These are phyloP conservation scores for Centrocercus urophasianus DNA, from an alignment of 2,113 vertebrate species.

Conservation along the genomic window DNA sequence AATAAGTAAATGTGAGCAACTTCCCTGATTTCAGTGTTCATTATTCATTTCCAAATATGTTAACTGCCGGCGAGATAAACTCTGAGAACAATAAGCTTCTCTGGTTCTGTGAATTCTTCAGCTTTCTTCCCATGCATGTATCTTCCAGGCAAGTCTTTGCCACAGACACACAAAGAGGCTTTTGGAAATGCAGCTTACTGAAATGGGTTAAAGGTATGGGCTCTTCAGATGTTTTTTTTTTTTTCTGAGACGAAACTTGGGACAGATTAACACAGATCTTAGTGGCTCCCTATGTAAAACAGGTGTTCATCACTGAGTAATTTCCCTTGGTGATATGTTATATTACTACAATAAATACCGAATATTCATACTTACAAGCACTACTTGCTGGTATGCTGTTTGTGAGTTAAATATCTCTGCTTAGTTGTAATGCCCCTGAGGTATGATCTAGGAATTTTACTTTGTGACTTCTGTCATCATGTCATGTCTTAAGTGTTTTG, in stretches of 20 bases:
- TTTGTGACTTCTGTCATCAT: neutral
- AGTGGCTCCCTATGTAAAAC: constrained; percentile 18
- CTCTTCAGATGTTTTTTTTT: neutral
- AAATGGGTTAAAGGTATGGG: neutral
- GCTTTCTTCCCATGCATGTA: neutral
- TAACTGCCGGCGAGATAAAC: neutral
- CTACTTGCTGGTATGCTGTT: neutral
- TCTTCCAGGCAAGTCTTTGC: neutral
- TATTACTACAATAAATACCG: constrained; percentile 56
- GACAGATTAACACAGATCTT: constrained; percentile 21
- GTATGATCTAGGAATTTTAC: neutral
- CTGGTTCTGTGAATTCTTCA: neutral
- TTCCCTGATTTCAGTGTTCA: neutral
- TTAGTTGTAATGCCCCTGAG: neutral
- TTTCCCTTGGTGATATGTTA: constrained; percentile 18
- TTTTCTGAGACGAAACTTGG: constrained; percentile 1
- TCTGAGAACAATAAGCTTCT: neutral
- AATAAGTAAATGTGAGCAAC: neutral
- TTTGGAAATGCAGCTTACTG: neutral
- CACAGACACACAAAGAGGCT: neutral
- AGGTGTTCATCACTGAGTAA: constrained; percentile 63
- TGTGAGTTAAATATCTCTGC: constrained; percentile 25
- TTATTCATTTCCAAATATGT: neutral
- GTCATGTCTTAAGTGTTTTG: neutral
- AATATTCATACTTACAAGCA: constrained; percentile 19